Conservation (phyloP, 1,140 invertebrate species). For the Akabosia matsudoensis region DNA sequence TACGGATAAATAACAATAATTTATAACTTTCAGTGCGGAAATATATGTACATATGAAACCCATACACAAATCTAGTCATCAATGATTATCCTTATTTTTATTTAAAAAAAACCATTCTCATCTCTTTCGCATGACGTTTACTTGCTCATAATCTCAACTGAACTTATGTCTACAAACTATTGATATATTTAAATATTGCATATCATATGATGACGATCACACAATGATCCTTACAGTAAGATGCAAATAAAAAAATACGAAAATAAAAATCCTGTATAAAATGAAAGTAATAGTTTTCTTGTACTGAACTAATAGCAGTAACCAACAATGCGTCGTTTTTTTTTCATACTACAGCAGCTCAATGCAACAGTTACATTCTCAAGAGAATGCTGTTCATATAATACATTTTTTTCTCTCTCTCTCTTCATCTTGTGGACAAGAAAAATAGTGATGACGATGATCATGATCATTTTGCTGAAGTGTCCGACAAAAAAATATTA, state of each 20-base stretch:
- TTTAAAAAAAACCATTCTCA: too few relatives aligned
- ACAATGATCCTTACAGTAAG: neutral
- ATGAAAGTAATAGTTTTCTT: conserved; percentile 7
- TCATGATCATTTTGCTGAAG: neutral
- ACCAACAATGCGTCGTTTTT: conserved; percentile 22
- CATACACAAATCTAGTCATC: too few relatives aligned
- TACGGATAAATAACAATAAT: too few relatives aligned
- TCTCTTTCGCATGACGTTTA: too few relatives aligned
- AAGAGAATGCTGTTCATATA: neutral
- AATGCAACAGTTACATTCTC: neutral
- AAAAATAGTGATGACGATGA: neutral
- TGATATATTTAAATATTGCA: too few relatives aligned
- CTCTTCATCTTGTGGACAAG: neutral
- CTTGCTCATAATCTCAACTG: too few relatives aligned
- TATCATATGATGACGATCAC: neutral
- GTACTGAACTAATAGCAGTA: neutral
- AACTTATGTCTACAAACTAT: too few relatives aligned
- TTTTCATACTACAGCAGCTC: too few relatives aligned
- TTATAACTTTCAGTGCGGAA: too few relatives aligned
- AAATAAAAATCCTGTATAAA: neutral
- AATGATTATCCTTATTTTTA: too few relatives aligned
- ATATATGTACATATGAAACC: too few relatives aligned
- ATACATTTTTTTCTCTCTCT: too few relatives aligned
- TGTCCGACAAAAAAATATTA: conserved; percentile 1
- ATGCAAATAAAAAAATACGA: neutral